phyloP scores from a whole-genome alignment of 2,888 invertebrate genomes.

The Morinoia aosen region DNA sequence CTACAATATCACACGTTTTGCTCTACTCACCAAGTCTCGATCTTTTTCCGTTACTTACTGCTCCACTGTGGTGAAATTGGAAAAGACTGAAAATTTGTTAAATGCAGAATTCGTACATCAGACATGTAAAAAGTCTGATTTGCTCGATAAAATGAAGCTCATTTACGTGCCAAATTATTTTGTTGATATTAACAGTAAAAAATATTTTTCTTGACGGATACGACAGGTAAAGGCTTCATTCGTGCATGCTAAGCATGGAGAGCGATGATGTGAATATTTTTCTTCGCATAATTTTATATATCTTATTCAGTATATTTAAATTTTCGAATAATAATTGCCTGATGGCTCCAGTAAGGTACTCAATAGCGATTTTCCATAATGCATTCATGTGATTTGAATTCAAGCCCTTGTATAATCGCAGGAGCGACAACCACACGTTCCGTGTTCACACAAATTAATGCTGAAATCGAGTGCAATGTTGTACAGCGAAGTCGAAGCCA shows the following conservation, averaged over 20 bases:
- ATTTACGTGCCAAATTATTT: background rate
- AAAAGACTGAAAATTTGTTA: no score
- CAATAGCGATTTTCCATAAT: no score
- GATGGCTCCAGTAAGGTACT: no score
- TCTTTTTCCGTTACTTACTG: background rate
- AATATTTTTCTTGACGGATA: background rate
- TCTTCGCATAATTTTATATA: background rate
- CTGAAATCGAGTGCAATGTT: no score
- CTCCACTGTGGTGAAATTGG: no score
- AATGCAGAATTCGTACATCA: background rate
- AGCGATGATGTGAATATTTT: background rate
- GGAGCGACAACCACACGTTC: no score
- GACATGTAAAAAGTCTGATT: background rate
- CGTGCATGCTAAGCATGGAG: background rate
- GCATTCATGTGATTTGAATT: no score
- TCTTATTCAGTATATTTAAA: background rate
- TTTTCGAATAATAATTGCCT: no score
- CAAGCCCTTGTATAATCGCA: no score
- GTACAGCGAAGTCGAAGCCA: no score
- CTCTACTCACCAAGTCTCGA: background rate
- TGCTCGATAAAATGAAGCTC: background rate
- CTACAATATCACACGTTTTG: background rate
- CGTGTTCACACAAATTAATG: no score
- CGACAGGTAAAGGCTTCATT: background rate
- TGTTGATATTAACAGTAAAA: background rate